Percentiles rank a stretch among this genome's conserved stretches.
These are phyloP conservation scores for Oceanodroma leucorhoa DNA, from an alignment of 2,797 vertebrate genomes.

Conservation along the genomic window DNA sequence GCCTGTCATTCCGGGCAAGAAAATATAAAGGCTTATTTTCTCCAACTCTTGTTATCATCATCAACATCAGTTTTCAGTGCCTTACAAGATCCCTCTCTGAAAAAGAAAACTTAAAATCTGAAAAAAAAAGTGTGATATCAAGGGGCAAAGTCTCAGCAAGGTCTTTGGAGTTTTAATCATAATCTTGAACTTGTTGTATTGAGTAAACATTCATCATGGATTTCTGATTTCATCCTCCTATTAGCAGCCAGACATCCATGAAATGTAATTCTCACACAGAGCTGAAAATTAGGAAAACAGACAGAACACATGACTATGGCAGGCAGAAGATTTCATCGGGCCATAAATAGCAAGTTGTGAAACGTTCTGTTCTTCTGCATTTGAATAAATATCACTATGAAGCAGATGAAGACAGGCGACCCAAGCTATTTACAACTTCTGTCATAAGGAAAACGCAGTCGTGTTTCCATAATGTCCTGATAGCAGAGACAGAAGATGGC, in stretches of 20 bases:
- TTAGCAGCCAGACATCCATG: slow-evolving; percentile 14
- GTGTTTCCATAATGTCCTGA: neutral
- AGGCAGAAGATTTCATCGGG: neutral
- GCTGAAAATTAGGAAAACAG: neutral
- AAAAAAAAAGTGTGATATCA: neutral
- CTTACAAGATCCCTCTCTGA: neutral
- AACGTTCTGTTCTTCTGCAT: slow-evolving; percentile 10
- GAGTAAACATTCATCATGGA: neutral
- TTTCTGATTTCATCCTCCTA: slow-evolving; percentile 25
- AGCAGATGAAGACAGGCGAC: neutral
- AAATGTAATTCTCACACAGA: neutral
- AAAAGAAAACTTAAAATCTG: neutral
- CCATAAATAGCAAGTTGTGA: slow-evolving; percentile 19
- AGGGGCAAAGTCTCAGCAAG: neutral
- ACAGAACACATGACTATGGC: neutral
- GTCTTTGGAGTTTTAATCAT: neutral
- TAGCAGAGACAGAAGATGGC: neutral
- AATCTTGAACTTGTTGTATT: neutral
- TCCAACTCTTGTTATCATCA: neutral
- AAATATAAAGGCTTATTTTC: neutral
- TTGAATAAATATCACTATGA: neutral
- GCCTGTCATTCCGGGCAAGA: neutral
- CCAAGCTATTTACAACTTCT: neutral
- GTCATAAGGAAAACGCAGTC: neutral
- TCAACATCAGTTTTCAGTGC: neutral